Percentiles rank a stretch among this genome's conserved stretches.
These are phyloP conservation scores for Lophius piscatorius DNA, from an alignment of 2,113 vertebrate genomes.

Conservation along the genomic window DNA sequence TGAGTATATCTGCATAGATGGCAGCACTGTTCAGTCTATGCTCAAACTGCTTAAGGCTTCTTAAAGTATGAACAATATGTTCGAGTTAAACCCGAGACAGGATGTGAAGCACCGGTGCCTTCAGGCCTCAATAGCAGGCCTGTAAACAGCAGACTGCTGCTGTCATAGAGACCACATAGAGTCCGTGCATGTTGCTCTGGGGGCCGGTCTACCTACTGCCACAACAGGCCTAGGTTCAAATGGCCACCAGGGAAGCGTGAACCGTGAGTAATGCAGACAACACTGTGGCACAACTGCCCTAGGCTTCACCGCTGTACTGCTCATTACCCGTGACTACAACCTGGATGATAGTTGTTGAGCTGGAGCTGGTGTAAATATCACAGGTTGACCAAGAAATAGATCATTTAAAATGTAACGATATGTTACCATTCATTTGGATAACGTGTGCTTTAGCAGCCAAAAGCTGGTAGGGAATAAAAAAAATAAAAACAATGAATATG, in stretches of 20 bases:
- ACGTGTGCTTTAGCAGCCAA: conserved; percentile 36
- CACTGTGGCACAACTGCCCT: conserved; percentile 49
- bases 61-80: conserved; percentile 74
- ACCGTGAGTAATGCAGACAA: conserved; percentile 76
- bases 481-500: conserved; percentile 79
- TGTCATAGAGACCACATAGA: conserved; percentile 69
- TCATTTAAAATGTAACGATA: conserved; percentile 44
- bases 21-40: conserved; percentile 26
- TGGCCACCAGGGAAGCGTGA: conserved; percentile 71
- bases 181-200: conserved; percentile 63
- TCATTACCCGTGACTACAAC: conserved; percentile 39
- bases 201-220: conserved; percentile 74
- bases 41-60: conserved; percentile 59
- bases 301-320: conserved; percentile 53
- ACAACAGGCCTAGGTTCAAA: conserved; percentile 72
- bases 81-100: conserved; percentile 69
- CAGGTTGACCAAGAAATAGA: conserved; percentile 28
- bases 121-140: conserved; percentile 63
- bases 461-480: conserved; percentile 44
- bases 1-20: background rate
- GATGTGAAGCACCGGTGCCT: conserved; percentile 69
- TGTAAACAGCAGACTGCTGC: conserved; percentile 76
- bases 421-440: conserved; percentile 58
- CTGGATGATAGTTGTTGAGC: conserved; percentile 33
- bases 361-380: conserved; percentile 19